Conservation (phyloP, 2,113 vertebrate genomes). For the Clarias magur region DNA sequence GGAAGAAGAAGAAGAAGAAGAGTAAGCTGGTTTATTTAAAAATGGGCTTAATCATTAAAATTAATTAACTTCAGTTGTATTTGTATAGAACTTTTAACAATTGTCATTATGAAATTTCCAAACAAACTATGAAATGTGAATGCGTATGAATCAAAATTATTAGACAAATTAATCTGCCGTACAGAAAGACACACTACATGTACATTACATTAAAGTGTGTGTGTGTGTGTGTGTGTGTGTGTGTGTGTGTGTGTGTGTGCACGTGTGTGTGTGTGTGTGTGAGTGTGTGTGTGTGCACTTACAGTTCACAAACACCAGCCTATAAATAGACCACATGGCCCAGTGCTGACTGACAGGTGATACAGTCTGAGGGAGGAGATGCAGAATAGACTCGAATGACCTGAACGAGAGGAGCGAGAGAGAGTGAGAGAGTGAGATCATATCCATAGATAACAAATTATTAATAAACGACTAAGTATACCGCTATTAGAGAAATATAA, state of each 20-base stretch:
- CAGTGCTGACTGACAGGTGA: constrained; percentile 97
- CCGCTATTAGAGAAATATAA: neutral
- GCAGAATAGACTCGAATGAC: constrained; percentile 97
- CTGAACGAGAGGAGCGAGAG: constrained; percentile 64
- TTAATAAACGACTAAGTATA: neutral
- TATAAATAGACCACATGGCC: constrained; percentile 97
- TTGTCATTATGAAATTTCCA: too few species aligned
- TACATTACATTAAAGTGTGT: neutral
- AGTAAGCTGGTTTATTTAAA: too few species aligned
- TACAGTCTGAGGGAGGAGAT: constrained; percentile 92
- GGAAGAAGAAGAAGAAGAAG: too few species aligned
- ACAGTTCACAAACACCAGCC: constrained; percentile 97
- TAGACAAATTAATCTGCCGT: too few species aligned
- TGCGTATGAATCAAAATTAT: too few species aligned
- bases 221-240: constrained; percentile 8
- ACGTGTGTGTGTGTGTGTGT: neutral
- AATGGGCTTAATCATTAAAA: too few species aligned
- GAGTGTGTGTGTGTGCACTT: constrained; percentile 68
- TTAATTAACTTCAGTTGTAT: too few species aligned
- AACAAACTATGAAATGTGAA: too few species aligned
- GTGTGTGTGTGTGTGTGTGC: neutral
- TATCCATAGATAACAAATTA: neutral
- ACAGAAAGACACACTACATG: too few species aligned
- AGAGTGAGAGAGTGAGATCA: neutral
- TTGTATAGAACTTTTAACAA: too few species aligned